These are phyloP conservation scores for Melanchra persicariae DNA, from an alignment of 2,888 invertebrate genomes.

Conservation along the genomic window DNA sequence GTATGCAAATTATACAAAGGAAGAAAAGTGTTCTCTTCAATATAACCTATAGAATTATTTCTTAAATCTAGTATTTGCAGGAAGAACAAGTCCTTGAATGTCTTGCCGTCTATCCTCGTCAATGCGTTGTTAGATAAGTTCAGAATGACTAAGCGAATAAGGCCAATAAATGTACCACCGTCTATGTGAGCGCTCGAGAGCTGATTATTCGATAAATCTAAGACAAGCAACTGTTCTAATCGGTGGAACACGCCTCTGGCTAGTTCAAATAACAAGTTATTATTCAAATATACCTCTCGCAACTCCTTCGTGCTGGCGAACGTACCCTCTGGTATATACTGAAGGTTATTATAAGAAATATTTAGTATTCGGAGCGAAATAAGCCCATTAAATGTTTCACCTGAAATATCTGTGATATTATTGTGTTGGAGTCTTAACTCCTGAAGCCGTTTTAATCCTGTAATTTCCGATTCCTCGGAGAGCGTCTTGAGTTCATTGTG, in stretches of 20 bases:
- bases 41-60: conserved; percentile 96
- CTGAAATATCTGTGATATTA: conserved; percentile 94
- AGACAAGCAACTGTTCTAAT: conserved; percentile 95
- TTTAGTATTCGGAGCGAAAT: conserved; percentile 95
- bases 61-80: conserved; percentile 96
- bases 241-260: conserved; percentile 96
- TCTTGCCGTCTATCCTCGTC: conserved; percentile 95
- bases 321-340: conserved; percentile 94
- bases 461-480: conserved; percentile 94
- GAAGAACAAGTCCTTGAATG: conserved; percentile 96
- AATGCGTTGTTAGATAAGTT: conserved; percentile 96
- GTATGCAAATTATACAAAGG: conserved; percentile 97
- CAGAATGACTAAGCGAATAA: conserved; percentile 96
- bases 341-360: conserved; percentile 96
- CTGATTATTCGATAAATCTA: conserved; percentile 96
- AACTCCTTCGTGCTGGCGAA: conserved; percentile 96
- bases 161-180: conserved; percentile 95
- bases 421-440: conserved; percentile 95
- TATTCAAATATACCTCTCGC: conserved; percentile 95
- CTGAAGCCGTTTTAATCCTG: conserved; percentile 94
- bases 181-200: conserved; percentile 96
- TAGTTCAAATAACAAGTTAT: conserved; percentile 96
- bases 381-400: conserved; percentile 95
- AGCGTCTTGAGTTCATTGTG: conserved; percentile 94
- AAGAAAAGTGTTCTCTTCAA: conserved; percentile 96